Base-by-base conservation (phyloP, 2,888 invertebrate genomes). In the Ormyrus thymus region DNA sequence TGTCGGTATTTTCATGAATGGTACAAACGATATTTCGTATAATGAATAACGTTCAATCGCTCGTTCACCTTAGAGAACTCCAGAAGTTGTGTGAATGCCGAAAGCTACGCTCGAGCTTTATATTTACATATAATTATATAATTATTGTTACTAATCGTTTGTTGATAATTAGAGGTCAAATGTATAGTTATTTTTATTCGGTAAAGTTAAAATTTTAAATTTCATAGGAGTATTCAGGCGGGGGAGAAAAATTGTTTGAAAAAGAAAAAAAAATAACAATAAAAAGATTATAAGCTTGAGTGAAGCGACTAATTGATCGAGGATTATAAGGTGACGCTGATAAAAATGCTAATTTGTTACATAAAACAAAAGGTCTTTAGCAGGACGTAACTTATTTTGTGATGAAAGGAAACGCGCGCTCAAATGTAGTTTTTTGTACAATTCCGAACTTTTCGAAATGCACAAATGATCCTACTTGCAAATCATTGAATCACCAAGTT, bases 21-120 rank as follows among this genome's bases (percentile, higher is more conserved):
- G 70, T 70, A 66, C 58, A 66, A 70, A 66, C 46, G 46, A 71
- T 59, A 56, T 53, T 65, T 65, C 51, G 53, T 71, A 71, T 59
- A 29, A 29, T 29, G 4, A 29, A 29, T 66, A 58, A 48, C 29
- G 10, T 53, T 73, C 29, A 74, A 56, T 56, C 58, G 29, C 51
- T 53, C 53, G 3, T 45, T 61, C 43, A 15, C 15, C 66, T 29
- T 29, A 43, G 10, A 53, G 53, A 8, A 29, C 29, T 29, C 29
- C 29, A 29, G 29, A 72, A 66, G 61, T 29, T 9, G 15, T 66
- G 29, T 46, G 13, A 72, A 13, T 53, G 58, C 65, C 13, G 8
- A 58, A 29, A 50, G 7, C 10, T 62, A 11, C 15, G 43, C 45
- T 53, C n/a, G 6, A 76, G n/a, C 43, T 53, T 11, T 29, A 29